Evolutionary conservation across 2,113 vertebrate genomes (phyloP).

Genomic region (Felis catus): DNA sequence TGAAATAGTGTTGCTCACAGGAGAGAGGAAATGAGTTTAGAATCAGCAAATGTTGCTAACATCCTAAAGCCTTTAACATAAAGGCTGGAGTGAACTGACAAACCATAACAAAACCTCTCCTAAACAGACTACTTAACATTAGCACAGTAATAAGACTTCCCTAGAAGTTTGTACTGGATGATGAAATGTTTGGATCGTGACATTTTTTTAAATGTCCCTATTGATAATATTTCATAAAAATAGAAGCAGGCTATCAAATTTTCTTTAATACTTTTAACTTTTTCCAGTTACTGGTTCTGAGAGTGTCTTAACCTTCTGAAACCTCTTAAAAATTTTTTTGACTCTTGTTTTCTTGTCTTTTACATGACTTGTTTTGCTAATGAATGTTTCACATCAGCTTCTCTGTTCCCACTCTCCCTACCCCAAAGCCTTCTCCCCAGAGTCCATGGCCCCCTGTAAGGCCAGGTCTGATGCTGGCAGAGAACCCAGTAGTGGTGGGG

Average conservation of each 20-base stretch:
- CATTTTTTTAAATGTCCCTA: neutral
- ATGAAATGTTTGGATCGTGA: neutral
- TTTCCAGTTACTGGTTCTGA: neutral
- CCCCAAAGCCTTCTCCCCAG: neutral
- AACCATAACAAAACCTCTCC: neutral
- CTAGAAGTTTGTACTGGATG: neutral
- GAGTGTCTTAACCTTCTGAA: neutral
- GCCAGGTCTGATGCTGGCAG: neutral
- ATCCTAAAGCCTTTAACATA: neutral
- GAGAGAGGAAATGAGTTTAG: neutral
- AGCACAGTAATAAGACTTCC: neutral
- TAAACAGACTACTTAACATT: neutral
- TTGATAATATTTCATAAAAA: neutral
- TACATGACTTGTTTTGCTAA: neutral
- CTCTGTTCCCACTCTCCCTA: neutral
- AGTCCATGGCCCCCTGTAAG: neutral
- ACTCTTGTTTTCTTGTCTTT: neutral
- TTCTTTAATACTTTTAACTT: neutral
- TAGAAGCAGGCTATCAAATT: neutral
- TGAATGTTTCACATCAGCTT: neutral
- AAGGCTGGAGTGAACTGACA: neutral
- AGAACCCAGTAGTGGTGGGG: neutral
- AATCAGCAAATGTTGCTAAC: neutral
- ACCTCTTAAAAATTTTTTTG: neutral
- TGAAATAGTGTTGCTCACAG: neutral